Percentiles rank a stretch among this genome's conserved stretches.
phyloP scores from a whole-genome alignment of 2,113 vertebrate species.

The Syrrhaptes paradoxus region DNA sequence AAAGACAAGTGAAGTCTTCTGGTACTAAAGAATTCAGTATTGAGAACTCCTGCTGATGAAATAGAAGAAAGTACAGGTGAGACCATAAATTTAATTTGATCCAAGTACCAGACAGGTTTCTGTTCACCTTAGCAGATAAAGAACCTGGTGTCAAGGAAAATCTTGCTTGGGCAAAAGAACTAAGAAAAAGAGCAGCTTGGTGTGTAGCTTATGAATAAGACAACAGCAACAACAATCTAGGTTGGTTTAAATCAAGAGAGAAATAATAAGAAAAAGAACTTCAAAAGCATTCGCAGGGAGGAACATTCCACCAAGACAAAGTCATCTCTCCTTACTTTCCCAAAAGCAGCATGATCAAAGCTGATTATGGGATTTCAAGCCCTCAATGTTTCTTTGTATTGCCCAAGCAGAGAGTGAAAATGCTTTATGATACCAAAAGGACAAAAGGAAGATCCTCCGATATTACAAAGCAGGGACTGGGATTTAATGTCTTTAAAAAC shows the following conservation, averaged over 20 bases:
- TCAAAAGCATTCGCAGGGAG: neutral
- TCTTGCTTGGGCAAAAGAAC: neutral
- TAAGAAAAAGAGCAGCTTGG: neutral
- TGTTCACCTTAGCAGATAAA: neutral
- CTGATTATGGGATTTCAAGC: constrained; percentile 42
- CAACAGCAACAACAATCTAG: neutral
- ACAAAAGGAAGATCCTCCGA: constrained; percentile 27
- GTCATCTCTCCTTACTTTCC: constrained; percentile 38
- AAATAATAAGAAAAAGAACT: constrained; percentile 29
- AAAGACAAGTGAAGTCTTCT: neutral
- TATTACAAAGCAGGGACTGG: neutral
- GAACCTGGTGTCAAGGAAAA: neutral
- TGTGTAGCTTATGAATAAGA: neutral
- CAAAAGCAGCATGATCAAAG: constrained; percentile 53
- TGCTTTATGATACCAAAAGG: neutral
- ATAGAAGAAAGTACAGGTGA: neutral
- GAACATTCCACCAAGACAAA: constrained; percentile 49
- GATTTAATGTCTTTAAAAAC: neutral
- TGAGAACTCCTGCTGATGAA: neutral
- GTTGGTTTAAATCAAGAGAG: constrained; percentile 18
- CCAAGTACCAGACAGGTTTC: neutral
- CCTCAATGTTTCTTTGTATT: constrained; percentile 25
- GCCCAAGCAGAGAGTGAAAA: constrained; percentile 38
- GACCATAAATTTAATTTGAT: neutral
- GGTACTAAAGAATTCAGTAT: neutral